phyloP scores from a whole-genome alignment of 2,113 vertebrate genomes.

The Dipodomys ordii region DNA sequence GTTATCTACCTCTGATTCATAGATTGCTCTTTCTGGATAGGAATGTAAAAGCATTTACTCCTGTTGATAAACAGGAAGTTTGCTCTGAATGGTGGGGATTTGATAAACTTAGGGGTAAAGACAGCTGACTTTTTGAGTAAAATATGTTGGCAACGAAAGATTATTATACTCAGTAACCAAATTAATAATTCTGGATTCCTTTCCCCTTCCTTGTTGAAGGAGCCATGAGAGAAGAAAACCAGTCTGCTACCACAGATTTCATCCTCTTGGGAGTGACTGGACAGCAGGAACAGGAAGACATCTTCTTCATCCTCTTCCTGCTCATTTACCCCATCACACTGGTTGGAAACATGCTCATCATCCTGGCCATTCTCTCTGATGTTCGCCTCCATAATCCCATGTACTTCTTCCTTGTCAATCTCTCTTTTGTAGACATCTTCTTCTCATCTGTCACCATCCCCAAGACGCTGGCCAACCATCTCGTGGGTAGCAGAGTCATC shows the following conservation, averaged over 20 bases:
- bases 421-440: slow-evolving; percentile 17
- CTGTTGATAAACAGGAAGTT: neutral
- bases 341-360: slow-evolving; percentile 74
- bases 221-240: slow-evolving; percentile 51
- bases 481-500: neutral
- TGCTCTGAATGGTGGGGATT: neutral
- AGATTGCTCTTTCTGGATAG: neutral
- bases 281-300: slow-evolving; percentile 35
- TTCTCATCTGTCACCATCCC: slow-evolving; percentile 72
- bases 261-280: slow-evolving; percentile 66
- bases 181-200: slow-evolving; percentile 5
- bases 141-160: neutral
- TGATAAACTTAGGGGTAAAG: neutral
- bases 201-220: neutral
- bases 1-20: neutral
- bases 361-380: neutral
- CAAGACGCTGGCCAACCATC: slow-evolving; percentile 49
- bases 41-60: neutral
- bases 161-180: neutral
- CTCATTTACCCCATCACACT: slow-evolving; percentile 72
- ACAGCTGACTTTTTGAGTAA: neutral
- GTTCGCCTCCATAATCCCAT: slow-evolving; percentile 65
- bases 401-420: neutral
- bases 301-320: slow-evolving; percentile 71
- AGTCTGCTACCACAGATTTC: slow-evolving; percentile 50